Base-by-base conservation (phyloP, 2,113 vertebrate species). In the Platichthys stellatus region DNA sequence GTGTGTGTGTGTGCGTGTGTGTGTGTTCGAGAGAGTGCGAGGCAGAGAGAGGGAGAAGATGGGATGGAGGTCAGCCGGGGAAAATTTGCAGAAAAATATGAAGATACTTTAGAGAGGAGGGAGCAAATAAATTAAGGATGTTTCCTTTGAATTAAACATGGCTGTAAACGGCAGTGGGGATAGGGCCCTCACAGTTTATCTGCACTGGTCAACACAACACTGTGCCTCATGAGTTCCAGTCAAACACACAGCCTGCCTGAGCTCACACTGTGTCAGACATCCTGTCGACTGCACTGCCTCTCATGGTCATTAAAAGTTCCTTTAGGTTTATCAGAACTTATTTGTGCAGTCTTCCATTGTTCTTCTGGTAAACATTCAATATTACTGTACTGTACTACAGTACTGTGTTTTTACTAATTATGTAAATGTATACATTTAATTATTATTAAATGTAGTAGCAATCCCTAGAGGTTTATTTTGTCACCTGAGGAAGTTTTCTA, bases 91-190 rank as follows among this genome's bases (percentile, higher is more conserved):
- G 65, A 49, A 68, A 88, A 86, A 86, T 80, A 84, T 84, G 71
- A 81, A 38, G 67, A 86, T 72, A 70, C 83, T 85, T 89, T n/a
- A 73, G 74, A 69, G 72, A 69, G 74, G 53, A 86, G 74, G 63
- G 56, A 79, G 83, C 58, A 77, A 83, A 93, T 93, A 88, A 94
- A 93, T 92, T 91, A 93, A 89, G 68, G 51, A 93, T 91, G 91
- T 90, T 89, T 78, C 74, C 57, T 64, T 75, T 94, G 90, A 94
- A 94, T 94, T 91, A 93, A 94, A 92, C 78, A 94, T 93, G 78
- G 82, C 65, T 76, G 63, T 91, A 94, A 94, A 93, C 77, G 57
- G 81, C 79, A 26, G 69, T 18, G 71, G 78, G 75, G 72, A 87
- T 76, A 65, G 85, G 80, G 82, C 86, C 75, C 63, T 69, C 80